phyloP scores from a whole-genome alignment of 2,797 vertebrate genomes.

The Argya squamiceps region DNA sequence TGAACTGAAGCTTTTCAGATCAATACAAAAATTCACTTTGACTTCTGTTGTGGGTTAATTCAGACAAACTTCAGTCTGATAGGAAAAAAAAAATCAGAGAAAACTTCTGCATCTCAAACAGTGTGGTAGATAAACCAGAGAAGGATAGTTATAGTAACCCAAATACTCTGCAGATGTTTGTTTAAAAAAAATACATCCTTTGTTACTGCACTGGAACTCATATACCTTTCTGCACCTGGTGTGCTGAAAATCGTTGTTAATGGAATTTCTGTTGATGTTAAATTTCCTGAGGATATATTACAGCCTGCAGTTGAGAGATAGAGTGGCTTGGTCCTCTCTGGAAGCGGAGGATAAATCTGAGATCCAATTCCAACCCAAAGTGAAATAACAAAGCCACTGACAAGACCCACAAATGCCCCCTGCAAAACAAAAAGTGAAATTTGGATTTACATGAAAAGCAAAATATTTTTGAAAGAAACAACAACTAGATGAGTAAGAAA shows the following conservation, averaged over 20 bases:
- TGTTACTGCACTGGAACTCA: not conserved
- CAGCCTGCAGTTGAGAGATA: constrained; percentile 77
- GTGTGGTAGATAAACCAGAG: not conserved
- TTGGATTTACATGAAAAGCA: not conserved
- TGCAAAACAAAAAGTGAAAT: constrained; percentile 66
- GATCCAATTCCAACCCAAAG: constrained; percentile 90
- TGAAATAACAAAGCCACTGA: constrained; percentile 80
- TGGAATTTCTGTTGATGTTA: constrained; percentile 56
- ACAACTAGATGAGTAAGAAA: not conserved
- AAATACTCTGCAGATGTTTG: not conserved
- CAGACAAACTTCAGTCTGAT: not conserved
- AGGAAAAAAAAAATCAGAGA: not conserved
- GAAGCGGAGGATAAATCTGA: constrained; percentile 84
- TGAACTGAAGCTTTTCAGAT: not conserved
- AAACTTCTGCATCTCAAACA: not conserved
- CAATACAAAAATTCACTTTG: not conserved
- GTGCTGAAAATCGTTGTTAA: constrained; percentile 4
- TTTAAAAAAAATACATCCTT: not conserved
- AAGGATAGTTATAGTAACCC: not conserved
- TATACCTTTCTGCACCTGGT: constrained; percentile 60
- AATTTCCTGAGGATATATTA: constrained; percentile 74
- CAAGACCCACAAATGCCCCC: constrained; percentile 86
- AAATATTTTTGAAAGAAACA: not conserved
- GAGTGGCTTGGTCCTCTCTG: constrained; percentile 80
- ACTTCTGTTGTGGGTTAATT: not conserved